These are phyloP conservation scores for Manis javanica DNA, from an alignment of 2,797 vertebrate genomes.

Conservation along the genomic window DNA sequence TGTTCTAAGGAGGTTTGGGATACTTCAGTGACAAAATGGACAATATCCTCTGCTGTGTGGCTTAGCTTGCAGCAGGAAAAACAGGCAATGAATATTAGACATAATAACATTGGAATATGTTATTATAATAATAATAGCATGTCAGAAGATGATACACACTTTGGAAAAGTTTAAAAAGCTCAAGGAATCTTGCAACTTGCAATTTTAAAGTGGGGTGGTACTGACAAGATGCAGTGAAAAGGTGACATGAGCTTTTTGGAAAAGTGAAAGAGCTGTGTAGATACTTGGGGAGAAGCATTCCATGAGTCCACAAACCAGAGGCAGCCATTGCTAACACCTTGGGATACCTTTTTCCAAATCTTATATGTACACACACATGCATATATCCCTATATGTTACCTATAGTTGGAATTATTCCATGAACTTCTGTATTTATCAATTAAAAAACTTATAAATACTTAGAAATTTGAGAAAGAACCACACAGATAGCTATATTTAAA, in stretches of 20 bases:
- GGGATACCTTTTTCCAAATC: background rate
- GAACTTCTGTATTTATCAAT: background rate
- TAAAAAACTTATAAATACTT: background rate
- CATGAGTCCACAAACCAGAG: background rate
- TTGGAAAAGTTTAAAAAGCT: background rate
- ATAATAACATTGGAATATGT: background rate
- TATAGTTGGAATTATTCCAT: background rate
- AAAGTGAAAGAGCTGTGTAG: background rate
- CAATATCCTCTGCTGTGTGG: too few relatives aligned
- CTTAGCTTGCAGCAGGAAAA: background rate
- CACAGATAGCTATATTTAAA: background rate
- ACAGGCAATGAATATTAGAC: background rate
- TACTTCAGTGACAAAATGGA: background rate
- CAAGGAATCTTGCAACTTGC: background rate
- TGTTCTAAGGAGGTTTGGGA: background rate
- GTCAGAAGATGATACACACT: background rate
- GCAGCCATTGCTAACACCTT: background rate
- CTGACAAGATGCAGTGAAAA: background rate
- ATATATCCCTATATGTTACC: background rate
- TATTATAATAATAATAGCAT: background rate
- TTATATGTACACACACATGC: background rate
- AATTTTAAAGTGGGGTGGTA: background rate
- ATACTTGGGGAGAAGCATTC: background rate
- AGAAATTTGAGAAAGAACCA: constrained; percentile 11
- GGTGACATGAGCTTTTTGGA: background rate